Evolutionary conservation across 2,113 vertebrate genomes (phyloP).

Genomic region (Ciconia maguari): DNA sequence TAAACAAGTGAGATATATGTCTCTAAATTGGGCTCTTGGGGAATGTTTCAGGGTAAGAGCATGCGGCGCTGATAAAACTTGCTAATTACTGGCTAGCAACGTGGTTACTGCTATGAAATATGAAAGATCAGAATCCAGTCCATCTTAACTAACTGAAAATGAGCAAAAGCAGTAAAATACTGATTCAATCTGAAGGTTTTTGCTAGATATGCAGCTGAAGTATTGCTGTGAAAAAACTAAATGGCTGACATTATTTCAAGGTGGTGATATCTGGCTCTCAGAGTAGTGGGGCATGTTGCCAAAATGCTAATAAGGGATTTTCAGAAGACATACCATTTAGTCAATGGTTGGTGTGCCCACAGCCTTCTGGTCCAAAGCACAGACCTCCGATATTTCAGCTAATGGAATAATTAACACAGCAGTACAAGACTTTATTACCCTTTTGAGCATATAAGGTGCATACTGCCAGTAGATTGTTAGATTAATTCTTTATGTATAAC

Average conservation of each 20-base stretch:
- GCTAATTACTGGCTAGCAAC: neutral
- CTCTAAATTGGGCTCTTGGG: slow-evolving; percentile 45
- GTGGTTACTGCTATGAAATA: neutral
- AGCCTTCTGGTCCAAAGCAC: neutral
- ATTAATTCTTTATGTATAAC: neutral
- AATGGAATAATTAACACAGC: neutral
- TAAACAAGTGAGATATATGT: slow-evolving; percentile 13
- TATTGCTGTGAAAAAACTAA: neutral
- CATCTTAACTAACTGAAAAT: neutral
- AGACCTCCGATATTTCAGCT: neutral
- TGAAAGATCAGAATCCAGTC: neutral
- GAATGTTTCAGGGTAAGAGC: slow-evolving; percentile 4
- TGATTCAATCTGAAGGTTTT: neutral
- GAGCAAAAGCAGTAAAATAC: neutral
- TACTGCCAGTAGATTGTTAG: neutral
- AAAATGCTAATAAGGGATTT: neutral
- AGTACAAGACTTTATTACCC: neutral
- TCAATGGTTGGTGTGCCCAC: neutral
- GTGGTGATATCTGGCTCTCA: neutral
- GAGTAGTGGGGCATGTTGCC: neutral
- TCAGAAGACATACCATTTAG: neutral
- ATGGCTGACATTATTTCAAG: neutral
- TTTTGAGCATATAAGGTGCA: neutral
- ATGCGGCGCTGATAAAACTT: neutral
- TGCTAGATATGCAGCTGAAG: neutral